Evolutionary conservation across 2,888 invertebrate species (phyloP), one percentile per base, ranked within the genome.

Genomic region (Creontiades dilutus): DNA sequence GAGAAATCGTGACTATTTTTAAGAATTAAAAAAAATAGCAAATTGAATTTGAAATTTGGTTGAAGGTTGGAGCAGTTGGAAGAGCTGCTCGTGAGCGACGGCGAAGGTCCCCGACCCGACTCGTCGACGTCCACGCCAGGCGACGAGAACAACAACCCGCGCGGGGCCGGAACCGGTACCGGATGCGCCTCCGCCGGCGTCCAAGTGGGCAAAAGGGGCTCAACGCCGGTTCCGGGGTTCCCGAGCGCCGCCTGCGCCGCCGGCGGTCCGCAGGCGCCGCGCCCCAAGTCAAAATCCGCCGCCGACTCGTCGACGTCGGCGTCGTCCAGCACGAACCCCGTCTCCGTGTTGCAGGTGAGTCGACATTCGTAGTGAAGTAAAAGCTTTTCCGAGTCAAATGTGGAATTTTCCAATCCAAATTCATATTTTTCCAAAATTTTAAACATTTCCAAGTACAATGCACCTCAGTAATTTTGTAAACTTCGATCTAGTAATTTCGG

Each of bases 91-190:
- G 91, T 91, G 46, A 91, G 90, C 46, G 91, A 89, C 76, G 57
- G 86, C 75, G 90, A 90, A 28, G 88, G 90, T 14, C 78, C 90
- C 0, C 80, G 91, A 0, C 91, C 91, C 4, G 94, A 94, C 91
- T 93, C 93, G 90, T 93, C 93, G 89, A 94, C 94, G 9, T 86
- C 78, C 46, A 93, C 92, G 0, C 92, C 93, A 5, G 94, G 94
- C 2, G 94, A 94, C 91, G 94, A 94, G 91, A 94, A 94, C 92
- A 94, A 94, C 92, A 94, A 94, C 92, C 84, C 82, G 48, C 86
- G 81, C 82, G 81, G 80, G 3, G 80, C 75, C n/a, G 78, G 47
- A 4, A 11, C 12, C n/a, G 78, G 47, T 0, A 11, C 12, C 28
- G 27, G 76, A 23, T 27, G 78, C 46, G 78, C 78, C 46, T 68